Evolutionary conservation across 2,797 vertebrate species (phyloP), one percentile per base, ranked within the genome.

Genomic region (Myotis pilosus): DNA sequence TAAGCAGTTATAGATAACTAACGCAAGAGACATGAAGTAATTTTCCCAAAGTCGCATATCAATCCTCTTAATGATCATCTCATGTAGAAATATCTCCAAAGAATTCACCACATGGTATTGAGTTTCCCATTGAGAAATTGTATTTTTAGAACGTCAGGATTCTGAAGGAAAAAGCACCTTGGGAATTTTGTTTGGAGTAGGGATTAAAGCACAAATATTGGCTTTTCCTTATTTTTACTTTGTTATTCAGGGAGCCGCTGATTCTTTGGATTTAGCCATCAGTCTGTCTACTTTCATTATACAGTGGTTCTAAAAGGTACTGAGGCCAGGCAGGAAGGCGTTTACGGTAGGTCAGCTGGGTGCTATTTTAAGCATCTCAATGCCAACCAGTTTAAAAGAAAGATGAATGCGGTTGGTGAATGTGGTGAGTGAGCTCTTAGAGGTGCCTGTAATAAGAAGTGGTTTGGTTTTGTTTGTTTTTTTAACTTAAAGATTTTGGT

Each of bases 331-430:
- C 10, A 76, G 66, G 55, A 60, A 91, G 68, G 76, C 41, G 49
- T 60, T 87, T 53, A 49, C 64, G 28, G 57, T 60, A 41, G 23
- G 33, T 66, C 76, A 94, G 30, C 16, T 87, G 75, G 78, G 49
- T 55, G 71, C 51, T 20, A 79, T 86, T 62, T 92, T 60, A 57
- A 94, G 64, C 20, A 76, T 68, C n/a, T 51, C 55, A 60, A 66
- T 79, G 41, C 55, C 36, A 90, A 53, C 38, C 66, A 84, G 80
- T 92, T 95, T 74, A 60, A 85, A 96, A 93, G 64, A 93, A 95
- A 91, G 69, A 53, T 71, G 68, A 82, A 79, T 41, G 11, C 47
- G n/a, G 41, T 79, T 4, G 83, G 3, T 53, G 33, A 88, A 41
- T 49, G 30, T 53, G 36, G 53, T 84, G 7, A 55, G 12, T 69